Conservation (phyloP, 2,797 vertebrate species). For the Cirrhinus mrigala region DNA sequence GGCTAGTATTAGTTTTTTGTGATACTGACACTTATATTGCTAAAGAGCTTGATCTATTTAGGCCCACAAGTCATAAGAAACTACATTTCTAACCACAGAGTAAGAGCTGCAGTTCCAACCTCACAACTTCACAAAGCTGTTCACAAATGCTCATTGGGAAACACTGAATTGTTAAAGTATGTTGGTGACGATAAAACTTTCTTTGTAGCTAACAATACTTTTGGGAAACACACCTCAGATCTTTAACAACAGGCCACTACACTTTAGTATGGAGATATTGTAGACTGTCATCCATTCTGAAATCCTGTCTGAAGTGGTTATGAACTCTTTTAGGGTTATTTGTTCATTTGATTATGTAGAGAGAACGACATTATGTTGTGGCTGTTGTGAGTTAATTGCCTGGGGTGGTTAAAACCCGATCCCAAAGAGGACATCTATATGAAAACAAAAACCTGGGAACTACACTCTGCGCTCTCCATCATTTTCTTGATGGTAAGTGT, state of each 20-base stretch:
- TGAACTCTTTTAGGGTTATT: constrained; percentile 38
- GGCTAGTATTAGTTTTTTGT: too few species aligned
- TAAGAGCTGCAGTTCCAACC: neutral
- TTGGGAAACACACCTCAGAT: neutral
- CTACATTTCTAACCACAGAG: neutral
- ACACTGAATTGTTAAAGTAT: neutral
- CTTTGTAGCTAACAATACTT: neutral
- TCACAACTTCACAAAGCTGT: neutral
- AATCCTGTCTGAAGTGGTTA: constrained; percentile 28
- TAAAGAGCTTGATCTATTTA: neutral
- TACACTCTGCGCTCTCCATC: neutral
- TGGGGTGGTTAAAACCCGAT: neutral
- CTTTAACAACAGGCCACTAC: neutral
- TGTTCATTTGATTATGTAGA: constrained; percentile 9
- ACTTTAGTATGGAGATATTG: neutral
- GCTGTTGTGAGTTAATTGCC: neutral
- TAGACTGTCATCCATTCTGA: neutral
- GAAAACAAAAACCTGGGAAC: constrained; percentile 14
- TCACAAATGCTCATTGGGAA: neutral
- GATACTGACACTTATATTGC: neutral
- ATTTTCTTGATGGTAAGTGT: constrained; percentile 26
- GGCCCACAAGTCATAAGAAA: neutral
- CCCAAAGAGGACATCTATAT: neutral
- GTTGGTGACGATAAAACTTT: neutral
- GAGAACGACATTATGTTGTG: neutral